Evolutionary conservation across 2,797 vertebrate genomes (phyloP).

Genomic region (Hybognathus amarus): DNA sequence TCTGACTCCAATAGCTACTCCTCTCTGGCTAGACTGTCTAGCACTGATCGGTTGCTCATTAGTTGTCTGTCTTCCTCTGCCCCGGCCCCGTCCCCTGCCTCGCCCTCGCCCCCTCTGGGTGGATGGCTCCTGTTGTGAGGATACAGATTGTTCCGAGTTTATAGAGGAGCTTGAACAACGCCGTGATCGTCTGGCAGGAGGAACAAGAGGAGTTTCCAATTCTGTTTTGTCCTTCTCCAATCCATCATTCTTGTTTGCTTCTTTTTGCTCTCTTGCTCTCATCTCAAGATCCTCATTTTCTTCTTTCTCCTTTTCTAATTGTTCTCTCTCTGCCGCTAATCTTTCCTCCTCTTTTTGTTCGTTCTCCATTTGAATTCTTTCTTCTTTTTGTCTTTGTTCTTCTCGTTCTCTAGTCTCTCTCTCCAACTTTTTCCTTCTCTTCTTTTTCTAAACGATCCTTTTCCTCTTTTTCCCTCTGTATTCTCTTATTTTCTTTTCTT

Average conservation of each 20-base stretch:
- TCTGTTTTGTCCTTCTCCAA: not conserved
- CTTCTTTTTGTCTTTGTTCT: conserved; percentile 11
- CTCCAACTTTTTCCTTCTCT: conserved; percentile 2
- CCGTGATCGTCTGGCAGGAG: conserved; percentile 67
- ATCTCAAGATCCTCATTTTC: conserved; percentile 21
- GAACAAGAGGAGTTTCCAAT: conserved; percentile 16
- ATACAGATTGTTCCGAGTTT: conserved; percentile 71
- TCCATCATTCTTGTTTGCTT: not conserved
- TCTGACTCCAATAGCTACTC: conserved; percentile 1
- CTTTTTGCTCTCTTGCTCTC: conserved; percentile 15
- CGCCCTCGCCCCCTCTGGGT: conserved; percentile 61
- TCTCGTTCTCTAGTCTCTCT: not conserved
- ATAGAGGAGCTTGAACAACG: conserved; percentile 75
- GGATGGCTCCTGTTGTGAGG: conserved; percentile 50
- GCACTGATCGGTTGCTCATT: conserved; percentile 16
- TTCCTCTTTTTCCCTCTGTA: conserved; percentile 6
- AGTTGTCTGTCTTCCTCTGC: conserved; percentile 58
- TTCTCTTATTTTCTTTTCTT: conserved; percentile 4
- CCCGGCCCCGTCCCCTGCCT: conserved; percentile 55
- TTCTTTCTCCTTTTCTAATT: conserved; percentile 36
- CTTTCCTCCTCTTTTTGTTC: conserved; percentile 47
- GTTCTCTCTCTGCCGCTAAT: conserved; percentile 7
- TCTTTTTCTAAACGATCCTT: not conserved
- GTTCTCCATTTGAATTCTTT: conserved; percentile 39
- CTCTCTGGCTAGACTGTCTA: conserved; percentile 58